Conservation (phyloP, 1,140 invertebrate species). For the Hyles euphorbiae region DNA sequence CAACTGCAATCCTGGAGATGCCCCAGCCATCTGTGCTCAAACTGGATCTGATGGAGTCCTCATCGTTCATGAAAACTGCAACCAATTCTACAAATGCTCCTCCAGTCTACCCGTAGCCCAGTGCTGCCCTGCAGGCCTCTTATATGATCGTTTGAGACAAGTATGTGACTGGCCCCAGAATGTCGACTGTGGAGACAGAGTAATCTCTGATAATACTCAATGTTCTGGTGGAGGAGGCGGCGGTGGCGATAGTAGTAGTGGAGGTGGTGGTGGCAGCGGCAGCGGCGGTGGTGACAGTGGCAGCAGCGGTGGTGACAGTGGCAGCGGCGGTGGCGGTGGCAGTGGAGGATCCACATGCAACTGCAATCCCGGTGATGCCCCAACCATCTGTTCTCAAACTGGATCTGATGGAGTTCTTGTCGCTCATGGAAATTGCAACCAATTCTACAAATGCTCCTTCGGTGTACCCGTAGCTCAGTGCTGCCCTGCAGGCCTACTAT, state of each 20-base stretch:
- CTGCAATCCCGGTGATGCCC: constrained; percentile 28
- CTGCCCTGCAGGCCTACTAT: constrained; percentile 56
- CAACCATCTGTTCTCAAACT: constrained; percentile 24
- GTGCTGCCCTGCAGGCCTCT: constrained; percentile 9
- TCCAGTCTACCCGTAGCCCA: constrained; percentile 13
- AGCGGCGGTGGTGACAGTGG: constrained; percentile 4
- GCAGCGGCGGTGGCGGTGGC: not conserved
- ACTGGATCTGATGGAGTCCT: constrained; percentile 21
- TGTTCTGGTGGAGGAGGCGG: not conserved
- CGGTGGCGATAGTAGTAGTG: constrained; percentile 7
- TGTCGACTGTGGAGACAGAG: constrained; percentile 51
- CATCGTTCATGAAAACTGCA: constrained; percentile 22
- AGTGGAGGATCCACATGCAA: constrained; percentile 18
- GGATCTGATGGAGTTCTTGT: constrained; percentile 26
- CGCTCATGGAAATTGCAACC: constrained; percentile 35
- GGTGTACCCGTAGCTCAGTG: constrained; percentile 12
- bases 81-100: constrained; percentile 19
- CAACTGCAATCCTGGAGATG: constrained; percentile 15
- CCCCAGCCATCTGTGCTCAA: constrained; percentile 9
- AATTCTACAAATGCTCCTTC: constrained; percentile 37
- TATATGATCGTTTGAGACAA: constrained; percentile 19
- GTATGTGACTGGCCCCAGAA: constrained; percentile 66
- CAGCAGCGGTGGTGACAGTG: not conserved
- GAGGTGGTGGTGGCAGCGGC: not conserved
- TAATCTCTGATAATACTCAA: constrained; percentile 4